phyloP scores from a whole-genome alignment of 2,888 invertebrate genomes.

The Lasioglossum villosulum region DNA sequence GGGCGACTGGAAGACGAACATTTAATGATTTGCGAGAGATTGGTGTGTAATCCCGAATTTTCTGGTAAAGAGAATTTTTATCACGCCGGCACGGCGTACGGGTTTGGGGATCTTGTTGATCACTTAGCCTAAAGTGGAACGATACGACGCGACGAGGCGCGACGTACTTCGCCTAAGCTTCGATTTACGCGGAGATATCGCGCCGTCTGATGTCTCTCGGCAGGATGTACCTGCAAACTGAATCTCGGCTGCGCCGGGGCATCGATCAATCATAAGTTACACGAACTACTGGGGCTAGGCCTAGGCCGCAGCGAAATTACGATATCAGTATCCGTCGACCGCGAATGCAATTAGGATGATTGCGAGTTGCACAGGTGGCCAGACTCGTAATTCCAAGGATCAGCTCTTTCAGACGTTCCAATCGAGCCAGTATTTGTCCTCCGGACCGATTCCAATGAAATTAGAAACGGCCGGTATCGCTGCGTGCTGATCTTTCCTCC shows the following conservation, averaged over 20 bases:
- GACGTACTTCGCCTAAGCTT: neutral
- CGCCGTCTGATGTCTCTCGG: neutral
- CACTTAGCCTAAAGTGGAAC: neutral
- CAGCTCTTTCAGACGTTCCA: neutral
- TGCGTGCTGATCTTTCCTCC: neutral
- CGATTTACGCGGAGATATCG: neutral
- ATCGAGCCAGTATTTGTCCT: slow-evolving; percentile 30
- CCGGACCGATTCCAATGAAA: slow-evolving; percentile 30
- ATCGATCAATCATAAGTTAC: slow-evolving; percentile 12
- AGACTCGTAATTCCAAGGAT: neutral
- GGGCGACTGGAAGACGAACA: neutral
- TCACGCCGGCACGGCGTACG: neutral
- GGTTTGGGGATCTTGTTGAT: neutral
- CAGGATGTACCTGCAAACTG: neutral
- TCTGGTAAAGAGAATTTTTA: slow-evolving; percentile 9
- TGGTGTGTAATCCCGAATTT: neutral
- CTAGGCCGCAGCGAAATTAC: neutral
- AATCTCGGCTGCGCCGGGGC: neutral
- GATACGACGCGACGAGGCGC: neutral
- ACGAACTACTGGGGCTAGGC: neutral
- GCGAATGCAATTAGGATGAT: slow-evolving; percentile 27
- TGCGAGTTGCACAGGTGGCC: neutral
- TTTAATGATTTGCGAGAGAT: slow-evolving; percentile 24
- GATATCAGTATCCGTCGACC: slow-evolving; percentile 18
- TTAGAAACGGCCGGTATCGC: slow-evolving; percentile 22